Evolutionary conservation across 1,140 invertebrate species (phyloP).

Genomic region (Portunus trituberculatus): DNA sequence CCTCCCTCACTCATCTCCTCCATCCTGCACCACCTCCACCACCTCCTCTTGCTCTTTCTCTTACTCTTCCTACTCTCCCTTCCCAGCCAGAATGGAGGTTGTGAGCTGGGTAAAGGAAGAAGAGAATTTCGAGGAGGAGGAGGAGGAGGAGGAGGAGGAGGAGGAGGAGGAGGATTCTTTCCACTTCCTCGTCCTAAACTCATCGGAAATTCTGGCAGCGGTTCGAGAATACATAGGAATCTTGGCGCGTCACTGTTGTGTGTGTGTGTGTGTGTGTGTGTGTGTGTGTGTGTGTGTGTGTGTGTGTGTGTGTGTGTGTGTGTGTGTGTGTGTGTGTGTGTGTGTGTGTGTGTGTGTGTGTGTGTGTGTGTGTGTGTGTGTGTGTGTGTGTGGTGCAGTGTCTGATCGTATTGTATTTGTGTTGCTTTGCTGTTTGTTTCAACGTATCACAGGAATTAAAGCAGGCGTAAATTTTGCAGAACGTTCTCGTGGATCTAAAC

Average conservation of each 20-base stretch:
- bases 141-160: slow-evolving; percentile 17
- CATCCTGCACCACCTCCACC: not conserved
- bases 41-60: not conserved
- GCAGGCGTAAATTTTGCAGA: too few species aligned
- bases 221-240: not conserved
- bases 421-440: too few species aligned
- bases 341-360: slow-evolving; percentile 11
- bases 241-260: not conserved
- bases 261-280: slow-evolving; percentile 15
- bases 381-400: too few species aligned
- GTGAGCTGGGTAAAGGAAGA: too few species aligned
- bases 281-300: slow-evolving; percentile 4
- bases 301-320: not conserved
- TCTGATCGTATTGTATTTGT: too few species aligned
- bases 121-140: not conserved
- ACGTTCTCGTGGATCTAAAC: too few species aligned
- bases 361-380: not conserved
- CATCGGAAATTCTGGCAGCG: not conserved
- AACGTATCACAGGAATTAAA: too few species aligned
- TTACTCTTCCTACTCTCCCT: not conserved
- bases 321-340: slow-evolving; percentile 1
- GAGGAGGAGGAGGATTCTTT: not conserved
- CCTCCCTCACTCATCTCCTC: not conserved
- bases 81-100: not conserved
- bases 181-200: not conserved